Conservation (phyloP, 2,888 invertebrate genomes). For the Brassicogethes aeneus region DNA sequence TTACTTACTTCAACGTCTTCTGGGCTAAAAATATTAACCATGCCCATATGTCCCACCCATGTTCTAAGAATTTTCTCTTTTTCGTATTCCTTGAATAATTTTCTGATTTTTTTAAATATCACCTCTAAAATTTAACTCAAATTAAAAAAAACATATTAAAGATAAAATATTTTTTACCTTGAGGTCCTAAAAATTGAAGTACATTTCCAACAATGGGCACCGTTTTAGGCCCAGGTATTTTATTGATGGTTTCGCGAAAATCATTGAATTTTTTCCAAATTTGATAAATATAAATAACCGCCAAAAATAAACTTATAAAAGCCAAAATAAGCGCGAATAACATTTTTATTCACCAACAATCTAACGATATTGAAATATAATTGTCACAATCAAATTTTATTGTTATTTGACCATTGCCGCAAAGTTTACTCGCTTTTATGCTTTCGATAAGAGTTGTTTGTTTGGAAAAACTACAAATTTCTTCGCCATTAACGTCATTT, state of each 20-base stretch:
- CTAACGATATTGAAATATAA: too few species aligned
- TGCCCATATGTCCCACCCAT: constrained; percentile 2
- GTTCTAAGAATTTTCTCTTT: neutral
- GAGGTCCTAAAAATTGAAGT: constrained; percentile 1
- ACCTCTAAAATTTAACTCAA: neutral
- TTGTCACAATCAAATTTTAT: too few species aligned
- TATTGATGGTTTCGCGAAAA: constrained; percentile 7
- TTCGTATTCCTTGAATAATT: neutral
- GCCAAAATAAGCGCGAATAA: neutral
- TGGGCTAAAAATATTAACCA: neutral
- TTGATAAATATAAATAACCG: neutral
- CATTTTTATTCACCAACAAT: too few species aligned
- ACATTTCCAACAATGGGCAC: constrained; percentile 9
- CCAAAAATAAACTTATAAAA: neutral
- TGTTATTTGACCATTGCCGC: too few species aligned
- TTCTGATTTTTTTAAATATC: constrained; percentile 1
- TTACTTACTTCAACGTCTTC: constrained; percentile 2
- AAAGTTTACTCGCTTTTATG: too few species aligned
- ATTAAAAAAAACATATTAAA: too few species aligned
- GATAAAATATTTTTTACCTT: too few species aligned
- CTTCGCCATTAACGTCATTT: too few species aligned
- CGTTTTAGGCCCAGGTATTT: constrained; percentile 7
- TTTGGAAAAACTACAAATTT: too few species aligned
- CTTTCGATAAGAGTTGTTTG: too few species aligned
- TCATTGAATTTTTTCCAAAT: constrained; percentile 1